A percentile compares a stretch with the other conserved stretches of the same genome.
These are phyloP conservation scores for Diarsia dahlii DNA, from an alignment of 2,888 invertebrate species.

Conservation along the genomic window DNA sequence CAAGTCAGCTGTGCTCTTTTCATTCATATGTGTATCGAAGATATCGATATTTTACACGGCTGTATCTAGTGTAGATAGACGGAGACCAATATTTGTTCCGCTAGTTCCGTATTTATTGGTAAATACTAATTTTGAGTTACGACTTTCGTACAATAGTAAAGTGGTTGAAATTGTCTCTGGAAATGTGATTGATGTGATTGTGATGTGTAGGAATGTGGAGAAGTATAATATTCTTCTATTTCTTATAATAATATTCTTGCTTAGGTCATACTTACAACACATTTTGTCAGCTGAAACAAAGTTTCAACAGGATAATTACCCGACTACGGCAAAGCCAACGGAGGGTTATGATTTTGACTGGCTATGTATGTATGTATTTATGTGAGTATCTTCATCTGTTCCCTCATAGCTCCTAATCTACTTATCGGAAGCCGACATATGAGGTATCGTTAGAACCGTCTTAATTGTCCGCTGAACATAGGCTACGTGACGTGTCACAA, in stretches of 20 bases:
- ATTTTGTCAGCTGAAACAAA: constrained; percentile 1
- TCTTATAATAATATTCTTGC: too few species aligned
- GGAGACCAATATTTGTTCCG: constrained; percentile 40
- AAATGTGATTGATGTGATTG: constrained; percentile 31
- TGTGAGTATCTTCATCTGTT: too few species aligned
- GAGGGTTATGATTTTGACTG: too few species aligned
- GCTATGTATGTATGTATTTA: too few species aligned
- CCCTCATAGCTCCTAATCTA: too few species aligned
- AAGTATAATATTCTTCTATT: neutral
- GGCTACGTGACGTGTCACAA: too few species aligned
- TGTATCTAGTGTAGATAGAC: constrained; percentile 18
- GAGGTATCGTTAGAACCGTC: too few species aligned
- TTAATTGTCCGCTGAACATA: too few species aligned
- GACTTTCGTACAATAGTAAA: constrained; percentile 11
- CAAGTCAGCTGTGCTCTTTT: constrained; percentile 77
- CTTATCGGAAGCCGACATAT: too few species aligned
- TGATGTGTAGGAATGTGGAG: neutral
- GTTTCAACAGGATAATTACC: neutral
- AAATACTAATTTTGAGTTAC: constrained; percentile 29
- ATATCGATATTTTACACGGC: constrained; percentile 36
- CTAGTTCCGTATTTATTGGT: constrained; percentile 41
- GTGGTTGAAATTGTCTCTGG: constrained; percentile 1
- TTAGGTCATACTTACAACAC: neutral
- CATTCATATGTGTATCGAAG: constrained; percentile 48
- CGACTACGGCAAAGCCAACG: too few species aligned